Evolutionary conservation across 2,797 vertebrate genomes (phyloP).

Genomic region (Xerus rutilus): DNA sequence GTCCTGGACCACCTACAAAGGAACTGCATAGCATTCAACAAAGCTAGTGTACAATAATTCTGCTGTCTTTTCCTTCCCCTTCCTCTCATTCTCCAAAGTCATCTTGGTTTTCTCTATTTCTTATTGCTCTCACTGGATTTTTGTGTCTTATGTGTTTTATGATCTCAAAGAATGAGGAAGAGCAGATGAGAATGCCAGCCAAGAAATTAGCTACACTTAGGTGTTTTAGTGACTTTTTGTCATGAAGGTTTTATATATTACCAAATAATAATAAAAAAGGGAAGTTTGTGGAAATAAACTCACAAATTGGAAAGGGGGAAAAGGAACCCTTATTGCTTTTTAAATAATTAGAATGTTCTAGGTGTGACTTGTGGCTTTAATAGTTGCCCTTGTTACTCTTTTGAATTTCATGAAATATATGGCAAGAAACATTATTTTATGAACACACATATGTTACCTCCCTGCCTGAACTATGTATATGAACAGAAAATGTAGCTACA

Average conservation of each 20-base stretch:
- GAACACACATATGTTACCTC: background rate
- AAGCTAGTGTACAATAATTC: background rate
- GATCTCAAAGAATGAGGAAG: background rate
- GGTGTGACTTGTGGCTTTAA: background rate
- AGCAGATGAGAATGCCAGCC: background rate
- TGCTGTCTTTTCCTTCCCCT: background rate
- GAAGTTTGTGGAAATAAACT: background rate
- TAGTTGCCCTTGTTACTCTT: background rate
- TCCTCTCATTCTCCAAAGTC: background rate
- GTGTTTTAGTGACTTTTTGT: background rate
- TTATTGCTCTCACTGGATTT: background rate
- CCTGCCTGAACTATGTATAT: background rate
- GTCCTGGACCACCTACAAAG: conserved; percentile 60
- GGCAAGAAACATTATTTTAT: background rate
- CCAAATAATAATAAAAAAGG: background rate
- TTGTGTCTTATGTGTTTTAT: background rate
- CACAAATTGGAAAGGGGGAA: background rate
- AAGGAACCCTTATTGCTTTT: background rate
- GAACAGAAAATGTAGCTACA: background rate
- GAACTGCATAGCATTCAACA: fast-evolving
- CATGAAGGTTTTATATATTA: background rate
- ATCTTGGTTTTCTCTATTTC: background rate
- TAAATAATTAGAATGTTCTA: background rate
- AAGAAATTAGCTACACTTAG: background rate
- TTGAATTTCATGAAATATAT: background rate